Conservation (phyloP, 1,140 invertebrate species). For the Orussus abietinus region DNA sequence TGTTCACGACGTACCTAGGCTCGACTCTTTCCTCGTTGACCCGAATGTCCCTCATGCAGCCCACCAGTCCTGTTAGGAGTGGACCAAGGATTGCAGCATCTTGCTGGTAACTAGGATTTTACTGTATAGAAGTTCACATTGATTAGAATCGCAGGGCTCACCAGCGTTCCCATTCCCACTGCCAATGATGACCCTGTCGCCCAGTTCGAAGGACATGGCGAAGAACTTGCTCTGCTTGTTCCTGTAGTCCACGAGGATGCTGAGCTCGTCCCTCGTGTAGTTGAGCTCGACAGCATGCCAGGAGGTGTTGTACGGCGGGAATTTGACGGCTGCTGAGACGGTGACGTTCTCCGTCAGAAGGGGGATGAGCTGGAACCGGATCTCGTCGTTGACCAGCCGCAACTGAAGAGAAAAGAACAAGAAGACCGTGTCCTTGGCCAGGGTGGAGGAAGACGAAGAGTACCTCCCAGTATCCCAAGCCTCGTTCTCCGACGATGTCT, state of each 20-base stretch:
- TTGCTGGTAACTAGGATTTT: no score
- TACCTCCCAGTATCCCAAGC: conserved; percentile 85
- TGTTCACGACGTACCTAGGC: conserved; percentile 75
- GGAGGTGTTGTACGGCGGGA: conserved; percentile 67
- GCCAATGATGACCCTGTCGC: conserved; percentile 66
- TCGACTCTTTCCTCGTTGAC: conserved; percentile 64
- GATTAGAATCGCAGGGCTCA: conserved; percentile 22
- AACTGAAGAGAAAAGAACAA: conserved; percentile 52
- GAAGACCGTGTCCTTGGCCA: no score
- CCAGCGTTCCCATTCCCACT: conserved; percentile 63
- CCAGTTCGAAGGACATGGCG: conserved; percentile 53
- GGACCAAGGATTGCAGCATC: no score
- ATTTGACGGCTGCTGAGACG: conserved; percentile 72
- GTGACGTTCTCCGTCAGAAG: conserved; percentile 69
- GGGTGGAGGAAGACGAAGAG: no score
- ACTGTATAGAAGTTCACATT: not conserved
- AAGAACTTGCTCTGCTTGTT: conserved; percentile 67
- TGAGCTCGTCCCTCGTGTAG: conserved; percentile 70
- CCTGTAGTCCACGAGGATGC: conserved; percentile 69
- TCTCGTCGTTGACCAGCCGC: conserved; percentile 74
- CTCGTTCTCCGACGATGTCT: conserved; percentile 66
- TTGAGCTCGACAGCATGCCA: conserved; percentile 76
- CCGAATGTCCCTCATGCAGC: conserved; percentile 83
- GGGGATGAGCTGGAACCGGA: conserved; percentile 74
- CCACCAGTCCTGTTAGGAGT: conserved; percentile 70